Percentiles rank a stretch among this genome's conserved stretches.
phyloP scores from a whole-genome alignment of 2,113 vertebrate genomes.

The Nannobrachium achirus region DNA sequence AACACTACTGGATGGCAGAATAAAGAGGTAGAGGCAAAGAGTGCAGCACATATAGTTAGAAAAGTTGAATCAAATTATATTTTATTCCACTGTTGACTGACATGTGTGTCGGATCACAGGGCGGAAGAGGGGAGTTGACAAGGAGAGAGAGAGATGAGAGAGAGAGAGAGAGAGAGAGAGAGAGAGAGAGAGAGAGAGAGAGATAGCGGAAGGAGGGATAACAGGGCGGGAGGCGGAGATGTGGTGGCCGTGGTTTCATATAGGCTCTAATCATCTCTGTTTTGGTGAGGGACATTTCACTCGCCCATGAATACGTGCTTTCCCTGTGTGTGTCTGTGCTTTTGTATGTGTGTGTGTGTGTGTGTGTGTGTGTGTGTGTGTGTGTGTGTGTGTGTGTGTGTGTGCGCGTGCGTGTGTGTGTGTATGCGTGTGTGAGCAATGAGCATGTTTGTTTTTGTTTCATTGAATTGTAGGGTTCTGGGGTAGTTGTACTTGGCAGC shows the following conservation, averaged over 20 bases:
- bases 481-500: slow-evolving; percentile 39
- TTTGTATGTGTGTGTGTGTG: slow-evolving; percentile 14
- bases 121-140: not conserved
- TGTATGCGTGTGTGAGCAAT: not conserved
- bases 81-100: not conserved
- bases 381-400: not conserved
- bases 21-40: not conserved
- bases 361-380: slow-evolving; percentile 32
- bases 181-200: not conserved
- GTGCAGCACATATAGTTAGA: too few species aligned
- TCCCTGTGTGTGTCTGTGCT: slow-evolving; percentile 11
- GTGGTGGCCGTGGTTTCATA: slow-evolving; percentile 44
- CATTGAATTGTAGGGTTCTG: slow-evolving; percentile 50
- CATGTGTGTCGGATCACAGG: not conserved
- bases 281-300: slow-evolving; percentile 55
- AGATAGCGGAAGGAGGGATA: slow-evolving; percentile 19
- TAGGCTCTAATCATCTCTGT: slow-evolving; percentile 53
- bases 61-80: too few species aligned
- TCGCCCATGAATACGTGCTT: slow-evolving; percentile 23
- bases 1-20: too few species aligned
- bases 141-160: not conserved
- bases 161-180: slow-evolving; percentile 11
- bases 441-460: slow-evolving; percentile 33
- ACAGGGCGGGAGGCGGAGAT: slow-evolving; percentile 41
- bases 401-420: slow-evolving; percentile 14